Evolutionary conservation across 2,888 invertebrate species (phyloP), one percentile per base, ranked within the genome.

Genomic region (Euphydryas editha): DNA sequence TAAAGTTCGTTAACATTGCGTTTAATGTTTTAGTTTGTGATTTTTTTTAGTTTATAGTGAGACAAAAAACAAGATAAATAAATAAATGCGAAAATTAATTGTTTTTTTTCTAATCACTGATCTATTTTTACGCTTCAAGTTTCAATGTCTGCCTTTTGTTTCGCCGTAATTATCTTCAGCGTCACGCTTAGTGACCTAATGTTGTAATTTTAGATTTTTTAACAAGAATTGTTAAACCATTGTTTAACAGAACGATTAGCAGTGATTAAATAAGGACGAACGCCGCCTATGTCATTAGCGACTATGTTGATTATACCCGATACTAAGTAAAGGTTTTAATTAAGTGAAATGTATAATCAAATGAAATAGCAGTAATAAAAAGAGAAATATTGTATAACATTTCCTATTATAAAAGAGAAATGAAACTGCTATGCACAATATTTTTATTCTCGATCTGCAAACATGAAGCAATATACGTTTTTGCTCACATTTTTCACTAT

Each of bases 231-330:
- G 8, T n/a, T 30, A 39, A 57, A 37, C 24, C 30, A 30, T 36
- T 54, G 54, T 17, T 36, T 36, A 54, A 36, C 36, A 58, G 20
- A 44, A 56, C 42, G 17, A 49, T 68, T 56, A 65, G 24, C 61
- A 59, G 55, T 61, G 63, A 63, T 63, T 63, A 63, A 21, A 56
- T 65, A 54, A 39, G 65, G 18, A 44, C 59, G 60, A 54, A n/a
- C 20, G 49, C 60, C 62, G 55, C 70, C 72, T 66, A 56, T 70
- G 37, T 66, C 39, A 67, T 72, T 70, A 71, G 46, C 30, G 55
- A 56, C 54, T 24, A 49, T 21, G 36, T 61, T 37, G 36, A 42
- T 65, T 46, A 37, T 13, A 59, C 59, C 37, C 44, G 62, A 54
- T 59, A 62, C 49, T 62, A 68, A 13, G 36, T 39, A 51, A 58